Conservation (phyloP, 2,113 vertebrate species). For the Leptosomus discolor region DNA sequence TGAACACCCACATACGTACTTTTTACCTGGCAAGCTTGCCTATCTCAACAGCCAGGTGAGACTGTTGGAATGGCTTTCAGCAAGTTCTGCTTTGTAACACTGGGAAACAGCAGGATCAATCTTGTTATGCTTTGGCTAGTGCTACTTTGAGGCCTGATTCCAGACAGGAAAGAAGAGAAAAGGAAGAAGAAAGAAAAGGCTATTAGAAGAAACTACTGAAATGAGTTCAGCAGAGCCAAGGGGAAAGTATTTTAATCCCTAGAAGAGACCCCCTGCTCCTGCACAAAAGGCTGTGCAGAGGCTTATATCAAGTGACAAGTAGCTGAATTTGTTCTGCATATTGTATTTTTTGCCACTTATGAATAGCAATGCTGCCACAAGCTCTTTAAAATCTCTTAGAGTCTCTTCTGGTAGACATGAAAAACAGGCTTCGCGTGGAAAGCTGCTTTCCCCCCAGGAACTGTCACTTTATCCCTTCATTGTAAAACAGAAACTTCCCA, state of each 20-base stretch:
- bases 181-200: not conserved
- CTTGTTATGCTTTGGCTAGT: not conserved
- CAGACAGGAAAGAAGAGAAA: not conserved
- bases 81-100: not conserved
- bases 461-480: not conserved
- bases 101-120: not conserved
- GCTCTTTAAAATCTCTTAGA: not conserved
- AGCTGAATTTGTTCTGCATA: not conserved
- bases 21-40: not conserved
- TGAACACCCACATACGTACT: not conserved
- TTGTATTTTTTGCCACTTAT: not conserved
- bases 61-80: not conserved
- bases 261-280: not conserved
- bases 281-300: not conserved
- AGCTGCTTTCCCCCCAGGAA: not conserved
- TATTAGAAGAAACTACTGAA: not conserved
- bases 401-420: not conserved
- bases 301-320: not conserved
- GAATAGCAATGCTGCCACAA: not conserved
- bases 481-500: not conserved
- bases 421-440: not conserved
- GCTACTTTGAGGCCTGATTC: not conserved
- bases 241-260: not conserved
- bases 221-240: slow-evolving; percentile 12
- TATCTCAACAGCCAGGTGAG: not conserved